These are phyloP conservation scores for Philopotamus ludificatus DNA, from an alignment of 1,140 invertebrate genomes.

Conservation along the genomic window DNA sequence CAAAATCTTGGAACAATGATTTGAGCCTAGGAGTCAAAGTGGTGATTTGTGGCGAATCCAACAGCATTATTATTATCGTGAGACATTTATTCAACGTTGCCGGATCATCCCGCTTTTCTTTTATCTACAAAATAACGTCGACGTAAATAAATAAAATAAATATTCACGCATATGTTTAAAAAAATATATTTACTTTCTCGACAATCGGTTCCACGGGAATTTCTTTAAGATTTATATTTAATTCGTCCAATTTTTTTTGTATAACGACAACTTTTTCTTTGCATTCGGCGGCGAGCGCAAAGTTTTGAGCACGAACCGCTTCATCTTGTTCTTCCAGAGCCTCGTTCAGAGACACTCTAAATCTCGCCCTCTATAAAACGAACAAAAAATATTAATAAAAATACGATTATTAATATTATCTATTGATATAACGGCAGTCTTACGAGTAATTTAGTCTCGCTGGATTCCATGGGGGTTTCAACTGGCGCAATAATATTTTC, in stretches of 20 bases:
- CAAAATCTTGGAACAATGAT: slow-evolving; percentile 53
- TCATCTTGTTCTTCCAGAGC: slow-evolving; percentile 54
- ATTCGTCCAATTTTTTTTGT: slow-evolving; percentile 50
- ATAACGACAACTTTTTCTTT: slow-evolving; percentile 54
- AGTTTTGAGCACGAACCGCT: slow-evolving; percentile 52
- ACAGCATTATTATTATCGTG: slow-evolving; percentile 49
- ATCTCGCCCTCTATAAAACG: slow-evolving; percentile 48
- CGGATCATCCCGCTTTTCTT: slow-evolving; percentile 48
- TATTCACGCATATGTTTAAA: too few relatives aligned
- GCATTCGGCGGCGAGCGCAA: slow-evolving; percentile 50
- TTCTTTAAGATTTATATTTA: slow-evolving; percentile 45
- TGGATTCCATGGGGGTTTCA: slow-evolving; percentile 43
- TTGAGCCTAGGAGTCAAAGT: slow-evolving; percentile 48
- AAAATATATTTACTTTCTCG: too few relatives aligned
- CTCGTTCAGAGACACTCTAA: slow-evolving; percentile 53
- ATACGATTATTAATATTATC: too few relatives aligned
- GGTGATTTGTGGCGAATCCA: slow-evolving; percentile 52
- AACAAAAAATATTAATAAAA: neutral
- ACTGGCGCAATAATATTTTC: slow-evolving; percentile 30
- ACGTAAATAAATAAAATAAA: neutral
- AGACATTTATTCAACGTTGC: slow-evolving; percentile 52
- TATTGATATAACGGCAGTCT: too few relatives aligned
- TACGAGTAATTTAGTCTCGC: slow-evolving; percentile 50
- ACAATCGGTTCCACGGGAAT: slow-evolving; percentile 39
- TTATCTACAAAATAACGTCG: slow-evolving; percentile 28